phyloP scores from a whole-genome alignment of 2,797 vertebrate genomes.

The Chrosomus eos region DNA sequence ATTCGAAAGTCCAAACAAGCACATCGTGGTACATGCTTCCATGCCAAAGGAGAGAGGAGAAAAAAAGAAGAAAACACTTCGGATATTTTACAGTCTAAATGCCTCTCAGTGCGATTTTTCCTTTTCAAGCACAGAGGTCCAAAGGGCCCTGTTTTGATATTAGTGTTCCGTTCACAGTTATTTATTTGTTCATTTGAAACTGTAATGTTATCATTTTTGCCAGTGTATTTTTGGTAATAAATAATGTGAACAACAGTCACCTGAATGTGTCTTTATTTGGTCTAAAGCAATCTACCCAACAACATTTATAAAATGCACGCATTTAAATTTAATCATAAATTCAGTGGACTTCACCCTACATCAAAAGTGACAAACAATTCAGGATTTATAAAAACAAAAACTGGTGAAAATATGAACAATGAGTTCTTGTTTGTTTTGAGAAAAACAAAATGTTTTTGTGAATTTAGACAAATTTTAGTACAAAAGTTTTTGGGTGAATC shows the following conservation, averaged over 20 bases:
- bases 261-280: constrained; percentile 26
- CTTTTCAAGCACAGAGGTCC: constrained; percentile 75
- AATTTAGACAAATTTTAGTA: too few species aligned
- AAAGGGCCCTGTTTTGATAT: constrained; percentile 81
- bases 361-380: background rate
- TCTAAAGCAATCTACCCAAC: background rate
- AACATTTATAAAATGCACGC: background rate
- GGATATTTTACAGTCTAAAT: constrained; percentile 47
- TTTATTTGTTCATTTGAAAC: constrained; percentile 90
- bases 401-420: background rate
- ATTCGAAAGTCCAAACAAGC: constrained; percentile 70
- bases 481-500: too few species aligned
- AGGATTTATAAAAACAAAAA: background rate
- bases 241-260: constrained; percentile 68
- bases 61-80: constrained; percentile 56
- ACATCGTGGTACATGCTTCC: constrained; percentile 79
- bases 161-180: constrained; percentile 82
- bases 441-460: too few species aligned
- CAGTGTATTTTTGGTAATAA: constrained; percentile 99
- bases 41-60: constrained; percentile 76
- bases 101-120: constrained; percentile 74
- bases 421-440: too few species aligned
- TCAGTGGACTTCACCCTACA: background rate
- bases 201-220: constrained; percentile 88
- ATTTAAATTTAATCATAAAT: background rate